phyloP scores from a whole-genome alignment of 2,888 invertebrate genomes.

The Phasia obesa region DNA sequence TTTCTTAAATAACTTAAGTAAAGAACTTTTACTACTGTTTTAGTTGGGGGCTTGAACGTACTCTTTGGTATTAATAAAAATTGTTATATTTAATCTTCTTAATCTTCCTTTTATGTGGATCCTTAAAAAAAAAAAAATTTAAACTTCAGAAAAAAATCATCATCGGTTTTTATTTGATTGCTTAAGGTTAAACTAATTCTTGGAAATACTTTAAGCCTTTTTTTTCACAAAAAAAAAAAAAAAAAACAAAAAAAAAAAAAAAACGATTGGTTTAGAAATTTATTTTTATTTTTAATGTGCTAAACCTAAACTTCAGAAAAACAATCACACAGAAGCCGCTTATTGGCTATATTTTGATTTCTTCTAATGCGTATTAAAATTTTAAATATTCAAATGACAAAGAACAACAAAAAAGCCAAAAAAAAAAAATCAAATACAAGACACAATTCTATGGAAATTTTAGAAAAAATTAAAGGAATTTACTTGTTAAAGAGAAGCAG shows the following conservation, averaged over 20 bases:
- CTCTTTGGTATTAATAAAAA: no score
- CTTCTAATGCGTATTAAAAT: slow-evolving; percentile 65
- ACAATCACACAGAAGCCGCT: slow-evolving; percentile 72
- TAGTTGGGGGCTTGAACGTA: no score
- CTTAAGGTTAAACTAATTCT: slow-evolving; percentile 35
- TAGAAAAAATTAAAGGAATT: slow-evolving; percentile 71
- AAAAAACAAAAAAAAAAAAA: slow-evolving; percentile 32
- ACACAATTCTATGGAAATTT: slow-evolving; percentile 79
- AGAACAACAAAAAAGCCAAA: not conserved
- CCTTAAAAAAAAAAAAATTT: slow-evolving; percentile 11
- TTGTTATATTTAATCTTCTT: not conserved
- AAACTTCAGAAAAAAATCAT: slow-evolving; percentile 4
- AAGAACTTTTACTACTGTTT: no score
- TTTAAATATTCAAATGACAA: slow-evolving; percentile 53
- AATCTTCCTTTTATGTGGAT: not conserved
- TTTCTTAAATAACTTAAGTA: no score
- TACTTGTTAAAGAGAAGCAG: slow-evolving; percentile 1
- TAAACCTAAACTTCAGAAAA: slow-evolving; percentile 56
- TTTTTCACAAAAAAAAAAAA: slow-evolving; percentile 12
- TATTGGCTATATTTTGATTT: slow-evolving; percentile 62
- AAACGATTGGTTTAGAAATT: slow-evolving; percentile 20
- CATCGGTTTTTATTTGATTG: not conserved
- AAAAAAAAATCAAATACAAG: slow-evolving; percentile 16
- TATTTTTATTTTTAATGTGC: slow-evolving; percentile 58
- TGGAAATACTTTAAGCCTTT: slow-evolving; percentile 42